Conservation (phyloP, 2,797 vertebrate genomes). For the Sebastes vulpes region DNA sequence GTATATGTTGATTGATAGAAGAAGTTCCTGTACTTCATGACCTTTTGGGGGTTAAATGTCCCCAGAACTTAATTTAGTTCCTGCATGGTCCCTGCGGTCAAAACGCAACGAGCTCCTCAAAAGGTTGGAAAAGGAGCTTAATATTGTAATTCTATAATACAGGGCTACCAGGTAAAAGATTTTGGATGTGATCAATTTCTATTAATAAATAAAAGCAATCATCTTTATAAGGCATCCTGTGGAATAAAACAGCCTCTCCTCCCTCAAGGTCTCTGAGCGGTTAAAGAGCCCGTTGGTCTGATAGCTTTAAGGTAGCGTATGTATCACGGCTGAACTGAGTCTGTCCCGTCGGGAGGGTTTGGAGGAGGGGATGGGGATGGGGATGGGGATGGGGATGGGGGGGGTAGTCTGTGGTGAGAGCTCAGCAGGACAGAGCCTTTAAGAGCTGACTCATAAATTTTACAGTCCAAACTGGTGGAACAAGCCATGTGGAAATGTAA, state of each 20-base stretch:
- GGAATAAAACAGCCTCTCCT: constrained; percentile 14
- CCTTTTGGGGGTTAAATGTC: too few relatives aligned
- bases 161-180: background rate
- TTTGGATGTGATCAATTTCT: background rate
- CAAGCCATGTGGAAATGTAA: constrained; percentile 78
- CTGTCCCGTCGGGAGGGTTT: constrained; percentile 30
- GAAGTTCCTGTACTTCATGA: too few relatives aligned
- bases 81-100: too few relatives aligned
- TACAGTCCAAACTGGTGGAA: constrained; percentile 71
- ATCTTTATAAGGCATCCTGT: background rate
- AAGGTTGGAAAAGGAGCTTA: background rate
- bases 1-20: too few relatives aligned
- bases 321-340: constrained; percentile 56
- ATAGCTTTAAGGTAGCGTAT: constrained; percentile 70
- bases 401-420: constrained; percentile 16
- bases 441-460: constrained; percentile 85
- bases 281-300: constrained; percentile 44
- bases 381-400: background rate
- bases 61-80: too few relatives aligned
- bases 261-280: constrained; percentile 18
- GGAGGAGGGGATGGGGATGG: constrained; percentile 15
- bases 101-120: too few relatives aligned
- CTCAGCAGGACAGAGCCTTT: constrained; percentile 71
- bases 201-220: background rate
- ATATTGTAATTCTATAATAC: background rate